A percentile compares a stretch with the other conserved stretches of the same genome.
These are phyloP conservation scores for Crax fasciolata DNA, from an alignment of 2,797 vertebrate genomes.

Conservation along the genomic window DNA sequence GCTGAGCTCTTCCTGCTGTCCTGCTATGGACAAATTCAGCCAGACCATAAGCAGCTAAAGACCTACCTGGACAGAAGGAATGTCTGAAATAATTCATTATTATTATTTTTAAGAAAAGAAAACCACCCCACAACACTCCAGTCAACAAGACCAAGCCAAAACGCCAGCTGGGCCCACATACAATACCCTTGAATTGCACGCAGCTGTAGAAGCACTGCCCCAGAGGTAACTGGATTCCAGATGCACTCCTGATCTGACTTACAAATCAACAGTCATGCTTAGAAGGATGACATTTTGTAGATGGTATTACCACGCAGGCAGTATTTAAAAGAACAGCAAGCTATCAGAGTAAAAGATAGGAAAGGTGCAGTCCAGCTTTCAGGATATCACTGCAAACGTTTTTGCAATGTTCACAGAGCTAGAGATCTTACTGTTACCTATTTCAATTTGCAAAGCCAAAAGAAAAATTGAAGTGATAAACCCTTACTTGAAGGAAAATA, in stretches of 20 bases:
- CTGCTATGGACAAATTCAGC: neutral
- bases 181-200: neutral
- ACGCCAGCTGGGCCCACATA: neutral
- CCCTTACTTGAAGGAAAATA: conserved; percentile 49
- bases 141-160: neutral
- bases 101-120: too few species aligned
- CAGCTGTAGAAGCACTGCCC: neutral
- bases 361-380: conserved; percentile 2
- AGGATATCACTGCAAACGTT: neutral
- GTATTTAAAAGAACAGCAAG: neutral
- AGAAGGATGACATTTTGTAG: neutral
- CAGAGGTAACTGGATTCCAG: neutral
- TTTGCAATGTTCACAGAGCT: conserved; percentile 1
- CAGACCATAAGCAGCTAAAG: neutral
- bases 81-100: neutral
- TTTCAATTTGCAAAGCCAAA: conserved; percentile 52
- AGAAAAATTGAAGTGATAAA: conserved; percentile 32
- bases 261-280: neutral
- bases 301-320: neutral
- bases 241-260: neutral
- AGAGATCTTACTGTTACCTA: conserved; percentile 14
- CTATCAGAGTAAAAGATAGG: neutral
- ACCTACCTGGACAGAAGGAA: neutral
- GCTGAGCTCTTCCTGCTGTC: neutral
- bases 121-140: neutral